Evolutionary conservation across 2,797 vertebrate species (phyloP), one percentile per base, ranked within the genome.

Genomic region (Numenius phaeopus): DNA sequence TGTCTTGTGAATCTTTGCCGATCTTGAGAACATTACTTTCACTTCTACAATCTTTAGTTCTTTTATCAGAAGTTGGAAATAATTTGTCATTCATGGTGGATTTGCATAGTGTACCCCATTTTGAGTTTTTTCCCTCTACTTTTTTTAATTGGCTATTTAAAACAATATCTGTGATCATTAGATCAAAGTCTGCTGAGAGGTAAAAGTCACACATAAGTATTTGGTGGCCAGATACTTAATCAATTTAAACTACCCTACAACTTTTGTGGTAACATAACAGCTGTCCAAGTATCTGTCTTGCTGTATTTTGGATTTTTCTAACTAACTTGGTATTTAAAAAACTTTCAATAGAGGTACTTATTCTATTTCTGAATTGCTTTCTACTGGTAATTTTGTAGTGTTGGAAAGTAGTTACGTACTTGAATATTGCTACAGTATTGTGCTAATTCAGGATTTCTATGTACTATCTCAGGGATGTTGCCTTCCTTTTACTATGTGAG

Each of bases 311-410:
- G 4, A 54, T 40, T 88, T 79, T 34, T 4, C 27, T 44, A 34
- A 50, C 22, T 34, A 59, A 55, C 3, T 14, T 7, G 5, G 4
- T 75, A 24, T 52, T 79, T 72, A 0, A 32, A 69, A 80, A n/a
- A 2, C 2, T 10, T 11, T 42, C n/a, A 47, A 4, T 39, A 49
- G 23, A 64, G 1, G 1, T 46, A 50, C 3, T 73, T 50, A 18
- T 6, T 83, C 58, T 69, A 7, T 54, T 83, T 72, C 42, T 76
- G 15, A 79, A 39, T 32, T 54, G 6, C 22, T 67, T 77, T 66
- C 46, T 61, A 19, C 16, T 30, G 2, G 10, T 59, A 47, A 30
- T 52, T 88, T 42, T 73, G 27, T 20, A 47, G 9, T 46, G 27
- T 61, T 34, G 4, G 30, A 5, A 82, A 69, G 8, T 26, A 55